Evolutionary conservation across 2,888 invertebrate genomes (phyloP).

Genomic region (Loripinus fragilis): DNA sequence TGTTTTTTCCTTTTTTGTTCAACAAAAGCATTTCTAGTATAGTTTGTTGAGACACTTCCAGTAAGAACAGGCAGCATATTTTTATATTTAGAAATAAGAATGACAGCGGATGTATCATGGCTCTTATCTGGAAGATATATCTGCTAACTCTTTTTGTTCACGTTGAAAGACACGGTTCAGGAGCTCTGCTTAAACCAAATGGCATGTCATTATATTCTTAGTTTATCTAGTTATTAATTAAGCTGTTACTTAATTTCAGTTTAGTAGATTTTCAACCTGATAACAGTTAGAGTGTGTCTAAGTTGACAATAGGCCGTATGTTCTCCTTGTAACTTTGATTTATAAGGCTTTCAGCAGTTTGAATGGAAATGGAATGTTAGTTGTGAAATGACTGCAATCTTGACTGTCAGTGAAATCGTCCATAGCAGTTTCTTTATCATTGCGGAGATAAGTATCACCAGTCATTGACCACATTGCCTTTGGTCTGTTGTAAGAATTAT

Average conservation of each 20-base stretch:
- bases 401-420: no score
- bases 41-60: no score
- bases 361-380: neutral
- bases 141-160: neutral
- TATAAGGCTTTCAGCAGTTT: neutral
- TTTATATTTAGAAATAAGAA: no score
- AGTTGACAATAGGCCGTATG: neutral
- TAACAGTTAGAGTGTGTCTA: neutral
- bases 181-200: conserved; percentile 10
- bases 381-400: neutral
- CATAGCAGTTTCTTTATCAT: no score
- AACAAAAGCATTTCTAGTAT: no score
- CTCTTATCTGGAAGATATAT: no score
- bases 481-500: no score
- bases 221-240: conserved; percentile 14
- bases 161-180: neutral
- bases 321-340: conserved; percentile 8
- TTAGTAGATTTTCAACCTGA: neutral
- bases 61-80: no score
- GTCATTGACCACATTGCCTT: no score
- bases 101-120: no score
- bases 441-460: no score
- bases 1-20: no score
- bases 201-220: neutral
- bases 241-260: conserved; percentile 20